Evolutionary conservation across 2,113 vertebrate genomes (phyloP), one percentile per base, ranked within the genome.

Genomic region (Clarias macrocephalus): DNA sequence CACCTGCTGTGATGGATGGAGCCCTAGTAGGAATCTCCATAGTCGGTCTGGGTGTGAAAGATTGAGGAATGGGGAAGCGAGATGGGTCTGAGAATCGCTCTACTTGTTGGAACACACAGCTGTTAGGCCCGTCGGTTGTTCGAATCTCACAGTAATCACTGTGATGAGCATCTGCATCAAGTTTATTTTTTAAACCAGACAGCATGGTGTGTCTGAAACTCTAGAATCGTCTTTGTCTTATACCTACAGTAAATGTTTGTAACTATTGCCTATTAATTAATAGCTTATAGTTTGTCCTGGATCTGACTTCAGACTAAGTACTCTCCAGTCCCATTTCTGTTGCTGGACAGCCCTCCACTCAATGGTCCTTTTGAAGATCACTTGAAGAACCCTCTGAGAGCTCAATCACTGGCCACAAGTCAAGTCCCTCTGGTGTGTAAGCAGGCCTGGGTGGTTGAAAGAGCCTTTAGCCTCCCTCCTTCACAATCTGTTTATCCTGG

Each of bases 1-100:
- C 93, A 91, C 91, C 91, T 60, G 84, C 88, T 21, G 90, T 94
- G 94, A 95, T 94, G 93, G 91, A 94, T 95, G 92, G 91, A 89
- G 86, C 86, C 88, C 86, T 87, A 88, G 87, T 90, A 88, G 91
- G 89, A 21, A 88, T 84, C 89, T 89, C 88, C 88, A 84, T 89
- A 89, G 79, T 65, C 84, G 72, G 89, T 80, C 82, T 90, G 88
- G 65, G 88, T 85, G 91, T 91, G 91, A 91, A 91, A 68, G 59
- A 79, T 21, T 33, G 52, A 65, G 70, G 37, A 37, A 56, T 77
- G 30, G 70, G 70, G 90, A 89, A 89, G 57, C 25, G 13, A 23
- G 6, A 21, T 57, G 28, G 30, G 66, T 68, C 86, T 68, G 37
- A n/a, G 76, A 30, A 57, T 56, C 82, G 42, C 60, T 60, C 52